Conservation (phyloP, 2,888 invertebrate genomes). For the Rhynchonema sp. region DNA sequence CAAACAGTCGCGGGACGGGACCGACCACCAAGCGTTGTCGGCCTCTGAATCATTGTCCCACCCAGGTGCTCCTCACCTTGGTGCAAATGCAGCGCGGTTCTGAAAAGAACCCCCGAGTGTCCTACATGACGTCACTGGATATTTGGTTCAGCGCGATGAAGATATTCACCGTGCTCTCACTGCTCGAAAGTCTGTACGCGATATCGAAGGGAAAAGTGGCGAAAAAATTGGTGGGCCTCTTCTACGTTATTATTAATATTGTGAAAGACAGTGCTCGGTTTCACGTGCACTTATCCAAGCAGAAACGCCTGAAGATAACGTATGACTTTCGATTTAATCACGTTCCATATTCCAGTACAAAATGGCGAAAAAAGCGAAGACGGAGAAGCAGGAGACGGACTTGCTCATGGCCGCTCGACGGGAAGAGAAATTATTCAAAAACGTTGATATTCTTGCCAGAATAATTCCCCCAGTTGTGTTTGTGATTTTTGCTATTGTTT, state of each 20-base stretch:
- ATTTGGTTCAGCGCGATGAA: slow-evolving; percentile 22
- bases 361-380: neutral
- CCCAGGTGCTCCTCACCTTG: slow-evolving; percentile 22
- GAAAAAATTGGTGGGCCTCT: neutral
- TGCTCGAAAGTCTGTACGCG: slow-evolving; percentile 20
- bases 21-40: no score
- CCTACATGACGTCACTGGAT: slow-evolving; percentile 22
- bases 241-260: no score
- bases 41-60: neutral
- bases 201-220: slow-evolving; percentile 19
- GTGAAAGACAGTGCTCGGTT: no score
- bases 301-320: no score
- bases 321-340: no score
- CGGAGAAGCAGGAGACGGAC: no score
- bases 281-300: no score
- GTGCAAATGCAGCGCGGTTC: slow-evolving; percentile 20
- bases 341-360: no score
- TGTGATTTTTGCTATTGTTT: neutral
- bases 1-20: slow-evolving; percentile 10
- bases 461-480: neutral
- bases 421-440: neutral
- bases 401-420: no score
- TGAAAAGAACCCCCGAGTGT: slow-evolving; percentile 17
- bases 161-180: slow-evolving; percentile 19
- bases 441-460: neutral